Conservation (phyloP, 2,888 invertebrate genomes). For the Homarus gammarus region DNA sequence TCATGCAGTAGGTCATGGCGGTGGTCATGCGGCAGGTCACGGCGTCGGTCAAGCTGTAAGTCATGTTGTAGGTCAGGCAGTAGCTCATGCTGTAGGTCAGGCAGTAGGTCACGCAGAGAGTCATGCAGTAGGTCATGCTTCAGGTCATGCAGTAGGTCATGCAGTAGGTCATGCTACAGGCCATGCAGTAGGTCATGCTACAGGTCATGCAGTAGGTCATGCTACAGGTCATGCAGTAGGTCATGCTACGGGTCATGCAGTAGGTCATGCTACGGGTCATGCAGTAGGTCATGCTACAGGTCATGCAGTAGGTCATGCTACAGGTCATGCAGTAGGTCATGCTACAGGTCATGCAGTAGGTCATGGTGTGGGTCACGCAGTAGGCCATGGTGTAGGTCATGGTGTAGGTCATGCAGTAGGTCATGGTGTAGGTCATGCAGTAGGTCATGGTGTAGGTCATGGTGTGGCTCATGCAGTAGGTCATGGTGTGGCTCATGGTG, state of each 20-base stretch:
- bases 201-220: not conserved
- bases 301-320: not conserved
- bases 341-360: not conserved
- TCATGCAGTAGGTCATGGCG: too few species aligned
- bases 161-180: not conserved
- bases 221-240: not conserved
- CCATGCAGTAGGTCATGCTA: not conserved
- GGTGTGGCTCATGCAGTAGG: not conserved
- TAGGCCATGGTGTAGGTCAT: slow-evolving; percentile 1
- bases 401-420: not conserved
- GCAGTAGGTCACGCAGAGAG: not conserved
- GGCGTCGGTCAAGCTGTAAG: not conserved
- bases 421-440: not conserved
- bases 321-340: not conserved
- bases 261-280: not conserved
- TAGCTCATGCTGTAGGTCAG: not conserved
- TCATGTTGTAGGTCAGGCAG: not conserved
- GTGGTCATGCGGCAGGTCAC: not conserved
- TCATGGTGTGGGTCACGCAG: slow-evolving; percentile 5
- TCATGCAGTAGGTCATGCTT: not conserved
- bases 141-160: not conserved
- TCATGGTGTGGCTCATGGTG: not conserved
- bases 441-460: not conserved
- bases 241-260: not conserved
- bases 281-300: not conserved